Percentiles rank a stretch among this genome's conserved stretches.
These are phyloP conservation scores for Lepus oiostolus DNA, from an alignment of 2,797 vertebrate genomes.

Conservation along the genomic window DNA sequence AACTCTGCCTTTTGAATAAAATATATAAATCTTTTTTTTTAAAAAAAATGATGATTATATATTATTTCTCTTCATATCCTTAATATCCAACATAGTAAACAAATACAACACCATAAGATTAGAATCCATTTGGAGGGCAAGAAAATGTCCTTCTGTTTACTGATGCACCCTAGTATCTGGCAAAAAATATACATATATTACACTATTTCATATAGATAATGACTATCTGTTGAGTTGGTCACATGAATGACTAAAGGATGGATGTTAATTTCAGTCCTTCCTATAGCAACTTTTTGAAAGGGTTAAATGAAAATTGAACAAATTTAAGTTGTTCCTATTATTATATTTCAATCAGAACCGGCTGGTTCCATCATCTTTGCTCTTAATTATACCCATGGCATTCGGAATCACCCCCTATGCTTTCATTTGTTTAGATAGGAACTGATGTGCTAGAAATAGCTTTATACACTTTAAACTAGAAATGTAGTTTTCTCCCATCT, in stretches of 20 bases:
- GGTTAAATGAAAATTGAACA: neutral
- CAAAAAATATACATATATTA: neutral
- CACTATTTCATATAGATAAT: neutral
- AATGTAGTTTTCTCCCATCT: neutral
- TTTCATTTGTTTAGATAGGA: constrained; percentile 67
- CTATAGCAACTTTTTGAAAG: neutral
- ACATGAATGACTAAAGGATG: neutral
- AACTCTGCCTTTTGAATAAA: too few relatives aligned
- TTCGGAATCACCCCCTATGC: constrained; percentile 42
- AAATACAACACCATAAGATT: neutral
- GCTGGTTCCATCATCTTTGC: neutral
- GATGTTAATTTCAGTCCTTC: neutral
- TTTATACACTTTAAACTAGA: constrained; percentile 60
- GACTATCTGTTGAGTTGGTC: neutral
- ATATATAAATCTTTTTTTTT: too few relatives aligned
- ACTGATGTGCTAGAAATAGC: constrained; percentile 14
- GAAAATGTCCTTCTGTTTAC: constrained; percentile 40
- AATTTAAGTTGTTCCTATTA: neutral
- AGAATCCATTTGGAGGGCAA: neutral
- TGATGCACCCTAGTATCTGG: neutral
- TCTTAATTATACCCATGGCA: constrained; percentile 54
- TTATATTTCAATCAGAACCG: constrained; percentile 36
- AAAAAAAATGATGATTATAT: too few relatives aligned
- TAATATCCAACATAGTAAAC: neutral
- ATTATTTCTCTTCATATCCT: neutral